Evolutionary conservation across 1,140 invertebrate genomes (phyloP), one percentile per base, ranked within the genome.

Genomic region (Scaptomyza montana): DNA sequence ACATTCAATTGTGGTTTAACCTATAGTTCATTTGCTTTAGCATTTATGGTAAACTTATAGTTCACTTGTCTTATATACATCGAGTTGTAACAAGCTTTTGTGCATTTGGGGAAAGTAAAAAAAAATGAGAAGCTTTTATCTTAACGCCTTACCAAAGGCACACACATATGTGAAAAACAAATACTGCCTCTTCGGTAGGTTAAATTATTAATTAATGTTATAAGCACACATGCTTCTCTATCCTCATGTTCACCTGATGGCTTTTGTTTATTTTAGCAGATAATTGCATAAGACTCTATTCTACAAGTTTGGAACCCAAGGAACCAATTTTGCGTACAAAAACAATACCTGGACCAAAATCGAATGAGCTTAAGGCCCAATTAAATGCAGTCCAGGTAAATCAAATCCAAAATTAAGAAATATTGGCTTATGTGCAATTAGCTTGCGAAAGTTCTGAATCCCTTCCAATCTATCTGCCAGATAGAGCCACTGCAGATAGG

Each of bases 331-430:
- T 96, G 5, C 93, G 93, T 73, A 96, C 96, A 5, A 77, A 92
- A 6, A 56, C 66, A 5, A 92, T 97, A 50, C 96, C 96, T 21
- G 96, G 96, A 13, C 96, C 96, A 7, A 94, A 94, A 80, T 94
- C 95, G 7, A 91, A 19, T 21, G 59, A 66, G 25, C 65, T 73
- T n/a, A 68, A 68, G 19, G 30, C n/a, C n/a, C 25, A 68, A 16
- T 59, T 73, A 6, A 64, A 45, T 12, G 16, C 56, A 21, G 56
- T 73, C 33, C 72, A 74, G 67, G 72, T 74, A 54, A 73, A 43
- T 39, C 47, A 43, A n/a, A n/a, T n/a, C 39, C 1, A 4, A n/a
- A n/a, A n/a, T n/a, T 39, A 39, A 39, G 4, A 6, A 39, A 39
- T 10, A 39, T 10, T 39, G 36, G 8, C 36, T 10, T 10, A 43